Conservation (phyloP, 2,797 vertebrate species). For the Parauchenoglanis punctatus region DNA sequence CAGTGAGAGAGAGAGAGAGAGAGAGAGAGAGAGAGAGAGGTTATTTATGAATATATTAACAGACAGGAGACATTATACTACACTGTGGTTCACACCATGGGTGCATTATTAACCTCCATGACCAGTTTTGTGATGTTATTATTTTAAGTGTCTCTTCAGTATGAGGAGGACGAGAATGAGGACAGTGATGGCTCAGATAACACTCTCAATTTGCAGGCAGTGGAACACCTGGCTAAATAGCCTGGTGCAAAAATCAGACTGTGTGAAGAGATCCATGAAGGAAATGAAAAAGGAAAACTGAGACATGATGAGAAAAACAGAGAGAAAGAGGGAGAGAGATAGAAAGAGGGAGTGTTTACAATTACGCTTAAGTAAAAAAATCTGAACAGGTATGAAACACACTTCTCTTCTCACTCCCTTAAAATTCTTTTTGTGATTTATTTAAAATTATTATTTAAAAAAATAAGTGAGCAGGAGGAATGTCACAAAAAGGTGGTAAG, state of each 20-base stretch:
- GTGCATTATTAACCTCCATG: constrained; percentile 8
- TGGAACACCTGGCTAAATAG: background rate
- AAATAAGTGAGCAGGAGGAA: background rate
- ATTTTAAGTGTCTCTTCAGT: background rate
- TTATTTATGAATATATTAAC: background rate
- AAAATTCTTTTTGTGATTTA: background rate
- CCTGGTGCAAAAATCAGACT: no score
- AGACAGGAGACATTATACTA: background rate
- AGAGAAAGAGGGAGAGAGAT: background rate
- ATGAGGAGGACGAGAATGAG: background rate
- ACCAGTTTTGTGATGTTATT: constrained; percentile 18
- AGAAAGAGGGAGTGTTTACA: background rate
- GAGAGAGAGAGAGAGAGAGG: background rate
- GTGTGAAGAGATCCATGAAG: constrained; percentile 14
- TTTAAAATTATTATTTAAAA: background rate
- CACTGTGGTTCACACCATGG: background rate
- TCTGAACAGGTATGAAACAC: background rate
- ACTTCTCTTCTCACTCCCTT: background rate
- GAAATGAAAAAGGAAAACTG: background rate
- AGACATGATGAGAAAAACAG: background rate
- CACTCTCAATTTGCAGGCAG: background rate
- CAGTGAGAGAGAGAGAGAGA: background rate
- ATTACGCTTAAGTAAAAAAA: background rate
- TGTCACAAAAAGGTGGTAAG: background rate
- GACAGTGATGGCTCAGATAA: background rate